Conservation (phyloP, 2,888 invertebrate genomes). For the Eupithecia vulgata region DNA sequence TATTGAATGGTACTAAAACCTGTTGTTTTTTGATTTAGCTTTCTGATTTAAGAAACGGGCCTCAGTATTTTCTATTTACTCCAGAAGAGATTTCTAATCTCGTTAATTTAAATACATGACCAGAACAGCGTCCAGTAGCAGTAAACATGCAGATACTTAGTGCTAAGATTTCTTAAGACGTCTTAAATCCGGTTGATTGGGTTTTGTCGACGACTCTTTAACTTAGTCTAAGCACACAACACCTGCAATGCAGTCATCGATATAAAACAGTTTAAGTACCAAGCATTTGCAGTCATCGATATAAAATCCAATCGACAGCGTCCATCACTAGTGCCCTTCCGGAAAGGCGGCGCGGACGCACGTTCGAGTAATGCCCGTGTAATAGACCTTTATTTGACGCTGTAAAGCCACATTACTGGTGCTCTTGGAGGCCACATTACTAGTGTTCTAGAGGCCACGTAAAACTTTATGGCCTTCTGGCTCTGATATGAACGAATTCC, state of each 20-base stretch:
- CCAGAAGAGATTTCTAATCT: not conserved
- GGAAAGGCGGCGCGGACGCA: slow-evolving; percentile 64
- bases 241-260: not conserved
- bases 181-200: not conserved
- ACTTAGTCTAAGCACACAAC: not conserved
- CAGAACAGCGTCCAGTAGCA: not conserved
- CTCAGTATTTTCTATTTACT: not conserved
- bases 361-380: slow-evolving; percentile 58
- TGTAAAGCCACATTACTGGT: slow-evolving; percentile 64
- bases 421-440: slow-evolving; percentile 19
- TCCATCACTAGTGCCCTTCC: slow-evolving; percentile 62
- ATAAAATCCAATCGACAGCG: slow-evolving; percentile 8
- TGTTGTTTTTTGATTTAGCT: no score
- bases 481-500: not conserved
- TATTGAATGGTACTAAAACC: no score
- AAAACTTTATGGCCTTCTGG: slow-evolving; percentile 2
- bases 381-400: slow-evolving; percentile 69
- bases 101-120: not conserved
- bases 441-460: not conserved
- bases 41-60: not conserved
- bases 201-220: not conserved
- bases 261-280: not conserved
- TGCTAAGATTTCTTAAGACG: not conserved
- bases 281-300: slow-evolving; percentile 3
- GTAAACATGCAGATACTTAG: not conserved